Evolutionary conservation across 1,140 invertebrate genomes (phyloP), one percentile per base, ranked within the genome.

Genomic region (Drosophila arawakana): DNA sequence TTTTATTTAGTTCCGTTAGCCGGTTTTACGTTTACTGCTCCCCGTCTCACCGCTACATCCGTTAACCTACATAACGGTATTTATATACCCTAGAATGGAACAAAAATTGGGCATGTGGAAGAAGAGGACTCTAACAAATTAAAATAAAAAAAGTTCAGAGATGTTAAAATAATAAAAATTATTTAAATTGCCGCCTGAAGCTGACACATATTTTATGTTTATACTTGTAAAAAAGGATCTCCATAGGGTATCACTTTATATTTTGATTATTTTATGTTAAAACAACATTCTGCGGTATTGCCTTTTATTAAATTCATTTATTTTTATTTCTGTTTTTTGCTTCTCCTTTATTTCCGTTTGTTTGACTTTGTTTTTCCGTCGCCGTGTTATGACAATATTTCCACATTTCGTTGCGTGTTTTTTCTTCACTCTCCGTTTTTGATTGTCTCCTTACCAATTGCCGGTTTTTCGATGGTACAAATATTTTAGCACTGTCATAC

Each of bases 1-100:
- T 83, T 86, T 86, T 80, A 83, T 86, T 80, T 66, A 82, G 83
- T 88, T 86, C 80, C 82, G 83, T 71, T 75, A 25, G 67, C 7
- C 34, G 73, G 39, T 21, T 65, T 46, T 25, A 34, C 11, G 25
- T n/a, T 37, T 39, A 9, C 6, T 25, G 7, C 18, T 2, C 18
- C 18, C 18, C 25, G 13, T 8, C 9, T 11, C 8, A 41, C 41
- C 18, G 46, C 60, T 15, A 47, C 62, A 62, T 70, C 68, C 81
- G 68, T 30, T 83, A 86, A 83, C 82, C 82, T 59, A 86, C 58
- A 83, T 83, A 75, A 34, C 50, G 43, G 67, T 39, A 39, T 50
- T 35, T 21, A 41, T 41, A 54, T 54, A 54, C 50, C 50, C 50
- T 30, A 13, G 4, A 18, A 1, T 9, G 3, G 0, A 1, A 2